These are phyloP conservation scores for Marasmarcha lunaedactyla DNA, from an alignment of 2,888 invertebrate species.

Conservation along the genomic window DNA sequence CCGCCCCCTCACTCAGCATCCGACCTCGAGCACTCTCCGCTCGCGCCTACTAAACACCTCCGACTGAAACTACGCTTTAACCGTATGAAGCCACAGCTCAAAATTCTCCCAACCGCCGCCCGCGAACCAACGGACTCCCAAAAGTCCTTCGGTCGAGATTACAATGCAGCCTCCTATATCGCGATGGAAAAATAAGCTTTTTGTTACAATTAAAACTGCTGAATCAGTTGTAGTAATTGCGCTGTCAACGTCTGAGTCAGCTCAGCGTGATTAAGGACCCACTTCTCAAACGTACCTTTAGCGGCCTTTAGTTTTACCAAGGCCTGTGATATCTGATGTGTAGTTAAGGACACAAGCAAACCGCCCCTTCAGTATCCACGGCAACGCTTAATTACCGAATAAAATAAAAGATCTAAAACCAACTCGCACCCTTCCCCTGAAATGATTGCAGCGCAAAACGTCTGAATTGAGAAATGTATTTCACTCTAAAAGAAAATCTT, in stretches of 20 bases:
- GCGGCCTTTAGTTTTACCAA: neutral
- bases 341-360: too few species aligned
- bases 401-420: too few species aligned
- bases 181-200: constrained; percentile 65
- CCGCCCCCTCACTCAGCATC: constrained; percentile 62
- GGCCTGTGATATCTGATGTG: too few species aligned
- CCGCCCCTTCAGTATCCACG: too few species aligned
- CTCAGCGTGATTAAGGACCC: constrained; percentile 11
- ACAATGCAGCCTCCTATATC: constrained; percentile 49
- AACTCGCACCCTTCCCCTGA: too few species aligned
- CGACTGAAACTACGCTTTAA: constrained; percentile 65
- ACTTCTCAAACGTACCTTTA: neutral
- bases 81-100: constrained; percentile 58
- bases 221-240: constrained; percentile 70
- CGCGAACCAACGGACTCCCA: constrained; percentile 51
- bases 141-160: constrained; percentile 68
- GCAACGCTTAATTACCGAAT: too few species aligned
- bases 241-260: constrained; percentile 63
- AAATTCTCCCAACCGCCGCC: constrained; percentile 40
- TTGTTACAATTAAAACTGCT: constrained; percentile 70
- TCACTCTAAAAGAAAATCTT: too few species aligned
- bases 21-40: constrained; percentile 69
- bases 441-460: too few species aligned
- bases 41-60: constrained; percentile 64
- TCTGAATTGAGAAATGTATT: too few species aligned